A percentile compares a stretch with the other conserved stretches of the same genome.
These are phyloP conservation scores for Gymnocypris eckloni DNA, from an alignment of 2,797 vertebrate species.

Conservation along the genomic window DNA sequence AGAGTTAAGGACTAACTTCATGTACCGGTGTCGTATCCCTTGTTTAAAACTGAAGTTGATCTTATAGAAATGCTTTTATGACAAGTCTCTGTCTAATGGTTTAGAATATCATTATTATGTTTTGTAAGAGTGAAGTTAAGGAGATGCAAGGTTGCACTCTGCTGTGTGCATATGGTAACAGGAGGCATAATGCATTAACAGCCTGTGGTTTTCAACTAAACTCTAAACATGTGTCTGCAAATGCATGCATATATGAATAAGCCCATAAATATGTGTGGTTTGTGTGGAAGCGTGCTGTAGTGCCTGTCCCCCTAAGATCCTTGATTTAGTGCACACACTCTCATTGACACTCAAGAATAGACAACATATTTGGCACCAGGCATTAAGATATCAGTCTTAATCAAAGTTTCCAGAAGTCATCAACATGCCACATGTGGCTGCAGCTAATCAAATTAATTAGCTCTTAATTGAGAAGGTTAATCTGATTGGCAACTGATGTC, in stretches of 20 bases:
- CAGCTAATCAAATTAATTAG: slow-evolving; percentile 75
- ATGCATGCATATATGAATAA: slow-evolving; percentile 16
- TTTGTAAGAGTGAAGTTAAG: slow-evolving; percentile 26
- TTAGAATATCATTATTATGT: slow-evolving; percentile 71
- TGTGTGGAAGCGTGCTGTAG: neutral
- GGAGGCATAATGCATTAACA: slow-evolving; percentile 14
- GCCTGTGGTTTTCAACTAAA: slow-evolving; percentile 30
- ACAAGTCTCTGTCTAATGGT: slow-evolving; percentile 62
- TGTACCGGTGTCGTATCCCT: slow-evolving; percentile 22
- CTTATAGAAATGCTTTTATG: slow-evolving; percentile 60
- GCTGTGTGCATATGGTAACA: neutral
- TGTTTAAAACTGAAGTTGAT: slow-evolving; percentile 39
- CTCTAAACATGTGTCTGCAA: slow-evolving; percentile 1
- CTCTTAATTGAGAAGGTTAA: slow-evolving; percentile 64
- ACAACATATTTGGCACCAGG: slow-evolving; percentile 33
- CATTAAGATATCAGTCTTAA: slow-evolving; percentile 58
- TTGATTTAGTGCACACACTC: slow-evolving; percentile 5
- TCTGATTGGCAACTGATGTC: slow-evolving; percentile 62
- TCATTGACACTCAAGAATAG: neutral
- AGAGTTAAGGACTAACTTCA: slow-evolving; percentile 19
- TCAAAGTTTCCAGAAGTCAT: slow-evolving; percentile 73
- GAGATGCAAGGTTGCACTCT: neutral
- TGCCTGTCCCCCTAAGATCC: slow-evolving; percentile 16
- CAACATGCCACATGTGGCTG: slow-evolving; percentile 64
- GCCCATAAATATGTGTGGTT: slow-evolving; percentile 8